Conservation (phyloP, 2,113 vertebrate genomes). For the Reinhardtius hippoglossoides region DNA sequence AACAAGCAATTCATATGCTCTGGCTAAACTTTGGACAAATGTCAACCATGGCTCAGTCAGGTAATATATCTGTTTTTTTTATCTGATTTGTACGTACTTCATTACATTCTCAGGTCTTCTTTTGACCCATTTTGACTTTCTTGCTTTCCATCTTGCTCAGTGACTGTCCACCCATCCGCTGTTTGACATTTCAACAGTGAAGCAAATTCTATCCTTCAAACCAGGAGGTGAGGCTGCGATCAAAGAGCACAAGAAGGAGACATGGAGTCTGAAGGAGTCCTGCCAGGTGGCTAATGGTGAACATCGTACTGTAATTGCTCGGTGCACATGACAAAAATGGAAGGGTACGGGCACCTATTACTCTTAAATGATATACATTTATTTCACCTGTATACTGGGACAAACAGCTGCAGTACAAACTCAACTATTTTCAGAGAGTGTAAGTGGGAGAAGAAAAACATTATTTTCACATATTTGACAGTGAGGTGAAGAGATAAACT, state of each 20-base stretch:
- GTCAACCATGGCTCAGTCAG: too few relatives aligned
- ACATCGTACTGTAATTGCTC: constrained; percentile 63
- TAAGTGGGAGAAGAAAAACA: neutral
- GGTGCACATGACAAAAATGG: constrained; percentile 48
- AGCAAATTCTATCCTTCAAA: constrained; percentile 53
- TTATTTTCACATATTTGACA: neutral
- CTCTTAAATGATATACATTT: constrained; percentile 53
- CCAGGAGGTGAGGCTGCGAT: constrained; percentile 53
- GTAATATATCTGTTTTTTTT: too few relatives aligned
- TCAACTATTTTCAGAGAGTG: neutral
- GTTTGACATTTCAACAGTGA: constrained; percentile 49
- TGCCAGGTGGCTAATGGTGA: constrained; percentile 69
- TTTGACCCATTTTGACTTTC: neutral
- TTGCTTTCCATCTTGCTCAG: neutral
- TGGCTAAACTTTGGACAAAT: too few relatives aligned
- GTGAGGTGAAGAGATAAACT: neutral
- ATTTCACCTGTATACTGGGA: constrained; percentile 8
- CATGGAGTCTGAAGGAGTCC: constrained; percentile 49
- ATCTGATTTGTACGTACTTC: neutral
- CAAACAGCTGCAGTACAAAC: constrained; percentile 37
- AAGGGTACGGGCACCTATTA: constrained; percentile 47
- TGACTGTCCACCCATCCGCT: neutral
- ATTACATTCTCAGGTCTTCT: neutral
- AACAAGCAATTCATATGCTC: too few relatives aligned
- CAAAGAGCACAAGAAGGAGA: constrained; percentile 56